Conservation (phyloP, 2,888 invertebrate species). For the Encarsia formosa region DNA sequence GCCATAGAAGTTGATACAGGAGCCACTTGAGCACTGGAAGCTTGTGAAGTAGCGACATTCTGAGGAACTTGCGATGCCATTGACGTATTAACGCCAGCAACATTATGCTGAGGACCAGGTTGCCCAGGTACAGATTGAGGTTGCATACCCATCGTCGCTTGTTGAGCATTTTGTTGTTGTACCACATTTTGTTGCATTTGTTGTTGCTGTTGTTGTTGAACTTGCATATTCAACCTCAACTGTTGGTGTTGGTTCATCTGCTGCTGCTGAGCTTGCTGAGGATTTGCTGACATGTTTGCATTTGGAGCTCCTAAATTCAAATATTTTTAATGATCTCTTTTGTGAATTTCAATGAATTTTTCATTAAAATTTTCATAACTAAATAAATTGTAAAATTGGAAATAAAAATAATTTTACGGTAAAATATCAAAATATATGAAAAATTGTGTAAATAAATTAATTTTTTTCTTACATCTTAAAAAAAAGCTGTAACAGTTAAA, state of each 20-base stretch:
- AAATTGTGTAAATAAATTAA: too few species aligned
- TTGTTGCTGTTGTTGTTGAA: constrained; percentile 42
- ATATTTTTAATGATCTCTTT: too few species aligned
- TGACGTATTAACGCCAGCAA: constrained; percentile 43
- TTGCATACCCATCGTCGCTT: constrained; percentile 46
- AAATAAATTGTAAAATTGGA: too few species aligned
- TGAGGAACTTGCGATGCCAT: constrained; percentile 46
- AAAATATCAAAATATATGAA: too few species aligned
- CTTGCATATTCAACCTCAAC: constrained; percentile 26
- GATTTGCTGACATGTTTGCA: constrained; percentile 42
- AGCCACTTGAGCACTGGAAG: constrained; percentile 36
- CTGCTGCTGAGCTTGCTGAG: constrained; percentile 47
- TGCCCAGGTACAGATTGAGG: constrained; percentile 42
- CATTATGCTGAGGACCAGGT: constrained; percentile 40
- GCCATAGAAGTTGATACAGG: constrained; percentile 39
- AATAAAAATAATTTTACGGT: too few species aligned
- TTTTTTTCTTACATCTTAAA: too few species aligned
- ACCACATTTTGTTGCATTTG: constrained; percentile 40
- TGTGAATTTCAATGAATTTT: too few species aligned
- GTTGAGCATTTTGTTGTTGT: constrained; percentile 45
- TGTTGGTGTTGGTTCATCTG: constrained; percentile 40
- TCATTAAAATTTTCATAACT: too few species aligned
- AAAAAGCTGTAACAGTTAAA: too few species aligned
- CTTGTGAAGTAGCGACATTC: constrained; percentile 43
- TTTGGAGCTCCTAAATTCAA: constrained; percentile 36